Evolutionary conservation across 2,888 invertebrate genomes (phyloP), one percentile per base, ranked within the genome.

Genomic region (Agrilus cyanescens): DNA sequence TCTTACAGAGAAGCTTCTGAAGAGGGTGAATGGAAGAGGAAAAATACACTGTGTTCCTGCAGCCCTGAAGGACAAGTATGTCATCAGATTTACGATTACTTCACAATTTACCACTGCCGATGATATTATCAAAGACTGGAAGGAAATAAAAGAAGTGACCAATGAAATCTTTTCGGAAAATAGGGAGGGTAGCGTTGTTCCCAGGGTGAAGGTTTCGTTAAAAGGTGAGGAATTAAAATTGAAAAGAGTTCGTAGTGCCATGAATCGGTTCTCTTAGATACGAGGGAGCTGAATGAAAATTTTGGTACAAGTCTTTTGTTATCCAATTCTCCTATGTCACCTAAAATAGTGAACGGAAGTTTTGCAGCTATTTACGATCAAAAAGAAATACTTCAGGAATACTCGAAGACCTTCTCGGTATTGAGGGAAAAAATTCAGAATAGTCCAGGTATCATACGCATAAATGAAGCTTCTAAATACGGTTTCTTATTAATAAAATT

Each of bases 261-360:
- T 2, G 32, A 35, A 14, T 36, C n/a, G 16, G 16, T 41, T 49
- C 37, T 44, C 63, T 41, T 62, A 84, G 90, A 89, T 63, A 88
- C 87, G 1, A 81, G 83, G 51, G 83, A 84, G 58, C 75, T 80
- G 52, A 89, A 85, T 59, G 85, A 86, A 40, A 82, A 87, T 31
- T 96, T 94, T 57, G 95, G 95, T 31, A 89, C 95, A 36, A 94
- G 94, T 58, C 74, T 96, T 2, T 74, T 96, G 16, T 71, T 96
- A 38, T 88, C 94, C 38, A 96, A 96, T 66, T 89, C 90, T 2
- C 95, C 95, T 1, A 88, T 90, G 84, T 93, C 93, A 4, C 96
- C 96, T 0, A 96, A 95, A 70, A 86, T 96, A 39, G 90, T 94
- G 3, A 91, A 94, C 56, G 93, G 90, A 4, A 91, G 89, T 37